Conservation (phyloP, 1,140 invertebrate species). For the Cydia splendana region DNA sequence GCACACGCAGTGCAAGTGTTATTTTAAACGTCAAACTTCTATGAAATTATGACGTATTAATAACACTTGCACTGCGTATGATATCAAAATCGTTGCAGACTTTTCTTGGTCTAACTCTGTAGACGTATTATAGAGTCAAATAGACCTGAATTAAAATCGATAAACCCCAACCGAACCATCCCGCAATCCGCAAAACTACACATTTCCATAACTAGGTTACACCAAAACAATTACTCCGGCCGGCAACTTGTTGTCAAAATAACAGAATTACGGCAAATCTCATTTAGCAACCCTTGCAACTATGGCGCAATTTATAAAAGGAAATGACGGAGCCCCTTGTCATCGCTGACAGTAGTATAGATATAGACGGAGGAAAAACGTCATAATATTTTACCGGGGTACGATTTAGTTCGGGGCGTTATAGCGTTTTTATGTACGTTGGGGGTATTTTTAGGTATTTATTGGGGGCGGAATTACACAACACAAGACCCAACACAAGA, state of each 20-base stretch:
- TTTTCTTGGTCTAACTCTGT: no score
- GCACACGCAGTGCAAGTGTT: no score
- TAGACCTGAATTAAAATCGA: neutral
- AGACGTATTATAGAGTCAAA: no score
- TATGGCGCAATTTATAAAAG: slow-evolving; percentile 26
- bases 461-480: neutral
- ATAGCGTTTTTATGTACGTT: slow-evolving; percentile 15
- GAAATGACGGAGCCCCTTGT: slow-evolving; percentile 20
- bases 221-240: slow-evolving; percentile 27
- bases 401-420: slow-evolving; percentile 23
- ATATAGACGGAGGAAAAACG: slow-evolving; percentile 19
- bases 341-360: slow-evolving; percentile 17
- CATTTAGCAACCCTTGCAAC: slow-evolving; percentile 30
- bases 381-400: slow-evolving; percentile 10
- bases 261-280: slow-evolving; percentile 32
- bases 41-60: no score
- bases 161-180: neutral
- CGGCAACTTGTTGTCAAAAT: slow-evolving; percentile 31
- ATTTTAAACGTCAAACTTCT: no score
- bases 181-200: slow-evolving; percentile 15
- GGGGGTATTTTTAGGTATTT: neutral
- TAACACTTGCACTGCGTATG: no score
- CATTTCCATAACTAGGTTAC: slow-evolving; percentile 26
- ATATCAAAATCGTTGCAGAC: no score
- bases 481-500: no score